Percentiles rank a stretch among this genome's conserved stretches.
These are phyloP conservation scores for Venusia cambrica DNA, from an alignment of 2,888 invertebrate species.

Conservation along the genomic window DNA sequence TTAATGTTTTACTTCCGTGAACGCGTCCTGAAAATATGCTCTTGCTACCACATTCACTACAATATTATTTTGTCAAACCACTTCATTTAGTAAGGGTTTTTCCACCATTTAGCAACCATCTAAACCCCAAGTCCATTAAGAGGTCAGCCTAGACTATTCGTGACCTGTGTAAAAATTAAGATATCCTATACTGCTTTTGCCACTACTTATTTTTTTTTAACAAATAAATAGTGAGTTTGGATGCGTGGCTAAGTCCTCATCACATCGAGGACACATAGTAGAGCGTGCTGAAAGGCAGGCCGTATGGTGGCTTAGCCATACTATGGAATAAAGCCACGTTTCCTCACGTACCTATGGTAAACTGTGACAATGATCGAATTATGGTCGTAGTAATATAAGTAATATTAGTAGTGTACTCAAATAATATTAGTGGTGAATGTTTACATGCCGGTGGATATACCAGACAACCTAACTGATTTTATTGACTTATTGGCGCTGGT, in stretches of 20 bases:
- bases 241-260: conserved; percentile 3
- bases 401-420: conserved; percentile 3
- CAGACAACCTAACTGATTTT: conserved; percentile 9
- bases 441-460: conserved; percentile 12
- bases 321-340: conserved; percentile 6
- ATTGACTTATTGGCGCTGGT: conserved; percentile 5
- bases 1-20: too few relatives aligned
- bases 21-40: too few relatives aligned
- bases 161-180: too few relatives aligned
- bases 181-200: too few relatives aligned
- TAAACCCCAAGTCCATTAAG: too few relatives aligned
- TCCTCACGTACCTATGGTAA: conserved; percentile 1
- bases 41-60: too few relatives aligned
- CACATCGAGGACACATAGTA: not conserved
- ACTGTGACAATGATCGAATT: conserved; percentile 6
- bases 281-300: conserved; percentile 4
- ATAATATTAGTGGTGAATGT: conserved; percentile 8
- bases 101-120: too few relatives aligned
- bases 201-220: conserved; percentile 2
- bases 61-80: too few relatives aligned
- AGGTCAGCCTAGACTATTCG: too few relatives aligned
- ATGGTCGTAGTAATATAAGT: conserved; percentile 5
- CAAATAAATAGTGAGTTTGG: conserved; percentile 6
- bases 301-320: conserved; percentile 11
- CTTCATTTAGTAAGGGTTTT: too few relatives aligned